These are phyloP conservation scores for Notechis scutatus DNA, from an alignment of 2,113 vertebrate genomes.

Conservation along the genomic window DNA sequence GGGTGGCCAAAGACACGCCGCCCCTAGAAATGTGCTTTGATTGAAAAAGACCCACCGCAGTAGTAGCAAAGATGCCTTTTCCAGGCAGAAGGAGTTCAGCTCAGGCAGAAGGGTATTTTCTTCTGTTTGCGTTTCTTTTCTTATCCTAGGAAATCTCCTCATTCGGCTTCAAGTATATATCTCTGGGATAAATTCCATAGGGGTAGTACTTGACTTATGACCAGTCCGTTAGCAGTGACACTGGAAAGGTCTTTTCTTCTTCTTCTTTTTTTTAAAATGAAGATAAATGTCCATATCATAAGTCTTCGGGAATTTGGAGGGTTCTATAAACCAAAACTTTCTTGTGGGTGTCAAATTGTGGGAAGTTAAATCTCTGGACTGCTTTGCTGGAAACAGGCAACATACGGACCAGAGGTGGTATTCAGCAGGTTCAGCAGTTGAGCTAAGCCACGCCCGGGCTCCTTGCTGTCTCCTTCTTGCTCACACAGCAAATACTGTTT, in stretches of 20 bases:
- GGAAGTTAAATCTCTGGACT: background rate
- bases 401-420: too few species aligned
- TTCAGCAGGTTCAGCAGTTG: too few species aligned
- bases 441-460: too few species aligned
- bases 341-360: background rate
- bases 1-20: slow-evolving; percentile 43
- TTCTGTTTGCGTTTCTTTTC: background rate
- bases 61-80: background rate
- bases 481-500: too few species aligned
- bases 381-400: too few species aligned
- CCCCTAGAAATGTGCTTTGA: slow-evolving; percentile 22
- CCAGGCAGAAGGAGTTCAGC: background rate
- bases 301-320: background rate
- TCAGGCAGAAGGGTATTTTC: slow-evolving; percentile 6
- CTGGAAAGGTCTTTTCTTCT: background rate
- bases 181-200: background rate
- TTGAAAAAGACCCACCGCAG: background rate
- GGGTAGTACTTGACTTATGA: background rate
- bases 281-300: background rate
- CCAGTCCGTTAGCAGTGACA: background rate
- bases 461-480: too few species aligned
- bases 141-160: background rate
- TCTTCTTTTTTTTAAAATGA: background rate
- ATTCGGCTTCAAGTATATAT: background rate
- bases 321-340: background rate